Conservation (phyloP, 1,140 invertebrate genomes). For the Heliconius hewitsoni region DNA sequence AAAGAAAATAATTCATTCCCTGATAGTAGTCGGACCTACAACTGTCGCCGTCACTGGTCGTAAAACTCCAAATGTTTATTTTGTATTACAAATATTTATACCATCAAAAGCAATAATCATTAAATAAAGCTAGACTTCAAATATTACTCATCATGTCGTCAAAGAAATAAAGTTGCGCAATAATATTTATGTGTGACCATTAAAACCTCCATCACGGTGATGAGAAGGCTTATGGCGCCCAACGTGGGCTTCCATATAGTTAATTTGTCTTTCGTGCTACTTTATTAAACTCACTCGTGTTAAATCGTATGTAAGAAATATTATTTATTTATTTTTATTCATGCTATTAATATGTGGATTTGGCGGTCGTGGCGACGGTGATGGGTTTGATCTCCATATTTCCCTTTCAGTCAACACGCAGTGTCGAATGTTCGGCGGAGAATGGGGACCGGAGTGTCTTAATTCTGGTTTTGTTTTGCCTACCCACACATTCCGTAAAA, state of each 20-base stretch:
- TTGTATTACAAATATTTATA: too few relatives aligned
- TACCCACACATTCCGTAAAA: too few relatives aligned
- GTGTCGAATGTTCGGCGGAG: too few relatives aligned
- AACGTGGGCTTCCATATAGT: constrained; percentile 57
- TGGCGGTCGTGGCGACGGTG: too few relatives aligned
- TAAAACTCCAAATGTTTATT: too few relatives aligned
- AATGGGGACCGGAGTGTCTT: too few relatives aligned
- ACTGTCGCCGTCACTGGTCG: too few relatives aligned
- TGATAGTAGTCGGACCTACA: not conserved
- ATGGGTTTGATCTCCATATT: too few relatives aligned
- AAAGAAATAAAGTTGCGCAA: constrained; percentile 48
- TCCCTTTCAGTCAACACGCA: too few relatives aligned
- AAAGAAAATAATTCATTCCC: too few relatives aligned
- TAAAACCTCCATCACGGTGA: constrained; percentile 58
- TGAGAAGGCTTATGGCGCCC: constrained; percentile 58
- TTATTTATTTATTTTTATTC: not conserved
- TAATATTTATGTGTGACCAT: constrained; percentile 59
- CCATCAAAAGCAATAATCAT: not conserved
- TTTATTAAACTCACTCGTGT: constrained; percentile 15
- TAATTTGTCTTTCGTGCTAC: constrained; percentile 50
- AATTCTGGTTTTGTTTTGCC: too few relatives aligned
- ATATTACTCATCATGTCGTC: constrained; percentile 32
- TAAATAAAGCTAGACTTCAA: not conserved
- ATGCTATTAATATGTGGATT: not conserved
- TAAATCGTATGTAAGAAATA: not conserved